Evolutionary conservation across 2,888 invertebrate genomes (phyloP), one percentile per base, ranked within the genome.

Genomic region (Eupelmus urozonus): DNA sequence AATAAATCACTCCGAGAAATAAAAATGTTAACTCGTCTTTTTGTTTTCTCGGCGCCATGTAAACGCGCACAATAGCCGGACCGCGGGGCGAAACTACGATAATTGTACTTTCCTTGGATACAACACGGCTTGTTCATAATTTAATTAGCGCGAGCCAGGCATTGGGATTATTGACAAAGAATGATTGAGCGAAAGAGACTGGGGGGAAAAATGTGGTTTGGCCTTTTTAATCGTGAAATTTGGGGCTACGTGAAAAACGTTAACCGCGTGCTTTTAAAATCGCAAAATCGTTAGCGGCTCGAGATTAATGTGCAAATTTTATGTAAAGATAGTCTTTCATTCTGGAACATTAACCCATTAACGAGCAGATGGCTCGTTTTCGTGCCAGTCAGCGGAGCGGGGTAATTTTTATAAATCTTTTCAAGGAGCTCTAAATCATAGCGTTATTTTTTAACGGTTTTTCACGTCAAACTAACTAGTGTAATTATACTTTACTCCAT

Each of bases 1-100:
- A 82, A 83, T 84, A 81, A 82, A 80, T 82, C 80, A 75, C 67
- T 67, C 45, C 13, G 9, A 40, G 29, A 75, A 79, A 81, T 82
- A 65, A 76, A 74, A 79, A 42, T 45, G 51, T 34, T 34, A 34
- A 3, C 9, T 34, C 9, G 9, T 34, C 9, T 34, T 34, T 34
- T 34, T 34, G 9, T 34, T 34, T 34, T 34, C 34, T 34, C 9
- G 3, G 3, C 3, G n/a, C n/a, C n/a, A 34, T 34, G 34, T 9
- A 34, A 34, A 34, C 9, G 34, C 9, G 9, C 34, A 34, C 34
- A 34, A 9, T 34, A 34, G 34, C 9, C 9, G 5, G 34, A 5
- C 9, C 5, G 9, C 34, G 3, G 5, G 34, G 5, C 9, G 34
- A 34, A 34, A 34, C 34, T 9, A 9, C 34, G n/a, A n/a, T n/a